phyloP scores from a whole-genome alignment of 2,797 vertebrate species.

The Myotis vivesi region DNA sequence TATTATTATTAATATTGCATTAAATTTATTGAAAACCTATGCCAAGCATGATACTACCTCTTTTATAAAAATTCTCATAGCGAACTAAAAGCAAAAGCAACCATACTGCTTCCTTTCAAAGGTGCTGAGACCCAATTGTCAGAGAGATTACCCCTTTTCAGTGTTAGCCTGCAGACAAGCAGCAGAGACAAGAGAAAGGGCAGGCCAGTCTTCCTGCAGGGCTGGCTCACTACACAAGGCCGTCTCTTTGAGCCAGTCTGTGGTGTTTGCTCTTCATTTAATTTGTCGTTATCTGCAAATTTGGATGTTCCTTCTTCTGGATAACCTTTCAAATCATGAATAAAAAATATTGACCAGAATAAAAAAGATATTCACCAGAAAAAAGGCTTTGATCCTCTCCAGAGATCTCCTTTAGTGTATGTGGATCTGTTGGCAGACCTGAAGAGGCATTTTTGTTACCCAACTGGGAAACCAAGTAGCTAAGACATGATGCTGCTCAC shows the following conservation, averaged over 20 bases:
- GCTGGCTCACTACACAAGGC: fast-evolving
- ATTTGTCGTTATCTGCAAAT: not conserved
- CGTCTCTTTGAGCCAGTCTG: not conserved
- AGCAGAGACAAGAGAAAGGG: not conserved
- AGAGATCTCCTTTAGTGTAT: not conserved
- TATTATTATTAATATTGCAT: not conserved
- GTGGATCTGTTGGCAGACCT: not conserved
- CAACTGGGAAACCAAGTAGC: not conserved
- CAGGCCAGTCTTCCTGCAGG: too few relatives aligned
- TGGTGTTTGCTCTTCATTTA: not conserved
- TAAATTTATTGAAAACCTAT: not conserved
- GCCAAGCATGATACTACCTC: not conserved
- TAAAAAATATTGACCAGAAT: not conserved
- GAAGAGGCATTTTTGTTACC: not conserved
- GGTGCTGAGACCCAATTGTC: not conserved
- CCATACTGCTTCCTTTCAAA: not conserved
- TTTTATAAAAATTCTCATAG: not conserved
- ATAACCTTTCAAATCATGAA: not conserved
- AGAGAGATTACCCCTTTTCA: not conserved
- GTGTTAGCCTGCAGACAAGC: not conserved
- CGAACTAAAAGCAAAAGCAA: not conserved
- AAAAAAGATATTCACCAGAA: not conserved
- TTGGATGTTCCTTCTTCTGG: not conserved
- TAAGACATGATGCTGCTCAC: not conserved
- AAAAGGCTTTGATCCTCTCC: not conserved